These are phyloP conservation scores for Agapornis roseicollis DNA, from an alignment of 2,113 vertebrate species.

Conservation along the genomic window DNA sequence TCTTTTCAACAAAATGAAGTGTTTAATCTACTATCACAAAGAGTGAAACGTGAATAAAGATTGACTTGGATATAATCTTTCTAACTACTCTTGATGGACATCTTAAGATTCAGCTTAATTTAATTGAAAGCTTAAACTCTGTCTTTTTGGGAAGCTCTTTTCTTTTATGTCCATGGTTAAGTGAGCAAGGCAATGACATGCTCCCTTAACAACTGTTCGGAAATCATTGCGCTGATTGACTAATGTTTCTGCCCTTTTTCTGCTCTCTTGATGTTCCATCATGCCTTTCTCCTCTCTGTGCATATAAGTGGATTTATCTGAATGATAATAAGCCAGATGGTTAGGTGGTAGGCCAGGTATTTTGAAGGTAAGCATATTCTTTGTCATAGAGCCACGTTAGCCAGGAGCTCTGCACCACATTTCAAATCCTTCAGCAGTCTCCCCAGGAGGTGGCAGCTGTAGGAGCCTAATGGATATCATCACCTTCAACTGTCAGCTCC, in stretches of 20 bases:
- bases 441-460: slow-evolving; percentile 71
- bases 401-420: slow-evolving; percentile 45
- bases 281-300: slow-evolving; percentile 6
- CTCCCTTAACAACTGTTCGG: slow-evolving; percentile 34
- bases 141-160: slow-evolving; percentile 42
- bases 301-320: slow-evolving; percentile 32
- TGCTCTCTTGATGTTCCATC: slow-evolving; percentile 32
- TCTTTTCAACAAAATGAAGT: not conserved
- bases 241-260: slow-evolving; percentile 59
- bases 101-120: slow-evolving; percentile 48
- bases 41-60: slow-evolving; percentile 41
- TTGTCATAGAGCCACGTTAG: slow-evolving; percentile 59
- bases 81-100: slow-evolving; percentile 43
- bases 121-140: slow-evolving; percentile 47
- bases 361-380: slow-evolving; percentile 69
- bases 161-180: slow-evolving; percentile 53
- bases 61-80: slow-evolving; percentile 56
- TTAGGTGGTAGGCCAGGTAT: slow-evolving; percentile 61
- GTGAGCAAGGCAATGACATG: slow-evolving; percentile 52
- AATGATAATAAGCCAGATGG: slow-evolving; percentile 58
- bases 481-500: slow-evolving; percentile 71
- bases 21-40: slow-evolving; percentile 36
- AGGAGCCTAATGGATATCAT: slow-evolving; percentile 72
- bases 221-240: slow-evolving; percentile 5
- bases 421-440: slow-evolving; percentile 67